A percentile compares a stretch with the other conserved stretches of the same genome.
Conservation (phyloP, 2,113 vertebrate species). For the Grammomys surdaster region DNA sequence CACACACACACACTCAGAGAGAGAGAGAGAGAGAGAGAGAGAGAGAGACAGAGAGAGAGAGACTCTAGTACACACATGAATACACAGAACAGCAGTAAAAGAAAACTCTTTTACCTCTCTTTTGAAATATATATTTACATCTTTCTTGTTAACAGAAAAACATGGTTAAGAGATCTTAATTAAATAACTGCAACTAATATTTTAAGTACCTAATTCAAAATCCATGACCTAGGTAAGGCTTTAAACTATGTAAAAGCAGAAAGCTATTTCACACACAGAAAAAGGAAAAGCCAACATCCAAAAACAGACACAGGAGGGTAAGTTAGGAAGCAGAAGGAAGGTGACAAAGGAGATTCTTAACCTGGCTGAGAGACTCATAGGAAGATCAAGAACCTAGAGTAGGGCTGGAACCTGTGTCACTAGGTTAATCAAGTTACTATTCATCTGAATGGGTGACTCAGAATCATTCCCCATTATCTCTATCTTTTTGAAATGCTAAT, state of each 20-base stretch:
- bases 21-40: too few relatives aligned
- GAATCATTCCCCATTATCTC: conserved; percentile 41
- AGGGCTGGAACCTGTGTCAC: conserved; percentile 34
- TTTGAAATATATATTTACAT: conserved; percentile 46
- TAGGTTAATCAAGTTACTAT: conserved; percentile 55
- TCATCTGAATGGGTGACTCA: conserved; percentile 30
- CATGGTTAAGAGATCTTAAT: not conserved
- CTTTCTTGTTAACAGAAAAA: not conserved
- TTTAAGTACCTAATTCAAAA: conserved; percentile 38
- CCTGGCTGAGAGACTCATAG: not conserved
- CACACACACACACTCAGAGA: not conserved
- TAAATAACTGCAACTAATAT: conserved; percentile 24
- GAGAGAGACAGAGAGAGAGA: too few relatives aligned
- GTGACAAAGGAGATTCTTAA: not conserved
- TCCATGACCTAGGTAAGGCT: not conserved
- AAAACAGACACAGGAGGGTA: not conserved
- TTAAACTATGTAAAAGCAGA: not conserved
- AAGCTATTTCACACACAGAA: not conserved
- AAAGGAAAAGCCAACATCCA: not conserved
- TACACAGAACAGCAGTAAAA: not conserved
- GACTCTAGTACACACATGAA: not conserved
- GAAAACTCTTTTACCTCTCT: not conserved
- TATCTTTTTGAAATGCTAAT: conserved; percentile 67
- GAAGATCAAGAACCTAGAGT: not conserved
- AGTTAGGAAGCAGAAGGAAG: not conserved